phyloP scores from a whole-genome alignment of 1,140 invertebrate genomes.

The Holotrichia oblita region DNA sequence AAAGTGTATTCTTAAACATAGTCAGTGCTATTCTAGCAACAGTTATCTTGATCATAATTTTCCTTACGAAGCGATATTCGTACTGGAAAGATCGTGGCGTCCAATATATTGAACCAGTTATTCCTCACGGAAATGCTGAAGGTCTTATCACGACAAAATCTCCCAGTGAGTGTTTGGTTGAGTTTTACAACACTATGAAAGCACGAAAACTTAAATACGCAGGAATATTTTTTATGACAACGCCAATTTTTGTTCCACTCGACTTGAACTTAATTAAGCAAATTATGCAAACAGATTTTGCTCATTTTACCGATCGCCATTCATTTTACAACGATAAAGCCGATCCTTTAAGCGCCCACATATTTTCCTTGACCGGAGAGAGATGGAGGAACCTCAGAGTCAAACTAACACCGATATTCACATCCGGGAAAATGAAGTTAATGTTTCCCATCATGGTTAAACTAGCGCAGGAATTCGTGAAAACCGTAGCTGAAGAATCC shows the following conservation, averaged over 20 bases:
- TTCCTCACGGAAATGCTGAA: slow-evolving; percentile 43
- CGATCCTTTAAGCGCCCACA: slow-evolving; percentile 61
- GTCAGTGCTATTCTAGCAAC: neutral
- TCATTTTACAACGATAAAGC: slow-evolving; percentile 57
- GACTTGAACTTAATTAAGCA: slow-evolving; percentile 65
- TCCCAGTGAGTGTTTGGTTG: slow-evolving; percentile 52
- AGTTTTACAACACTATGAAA: slow-evolving; percentile 50
- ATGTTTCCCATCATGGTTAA: slow-evolving; percentile 59
- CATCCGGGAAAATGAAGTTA: slow-evolving; percentile 62
- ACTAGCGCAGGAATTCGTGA: slow-evolving; percentile 55
- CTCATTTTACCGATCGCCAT: slow-evolving; percentile 61
- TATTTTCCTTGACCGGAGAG: slow-evolving; percentile 60
- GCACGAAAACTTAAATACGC: slow-evolving; percentile 48
- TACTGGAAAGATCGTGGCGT: slow-evolving; percentile 43
- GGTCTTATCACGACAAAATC: slow-evolving; percentile 51
- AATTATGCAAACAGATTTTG: slow-evolving; percentile 64
- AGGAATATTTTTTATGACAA: neutral
- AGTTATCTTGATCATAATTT: neutral
- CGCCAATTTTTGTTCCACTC: slow-evolving; percentile 1
- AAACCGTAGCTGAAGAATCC: slow-evolving; percentile 52
- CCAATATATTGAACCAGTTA: slow-evolving; percentile 2
- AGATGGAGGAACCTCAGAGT: slow-evolving; percentile 63
- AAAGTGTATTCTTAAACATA: neutral
- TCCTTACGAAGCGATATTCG: slow-evolving; percentile 3
- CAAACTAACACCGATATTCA: slow-evolving; percentile 66